Evolutionary conservation across 30 jellyfish, hydroid and myxozoan species (phyloP).

Genomic region (Hydractinia echinata): DNA sequence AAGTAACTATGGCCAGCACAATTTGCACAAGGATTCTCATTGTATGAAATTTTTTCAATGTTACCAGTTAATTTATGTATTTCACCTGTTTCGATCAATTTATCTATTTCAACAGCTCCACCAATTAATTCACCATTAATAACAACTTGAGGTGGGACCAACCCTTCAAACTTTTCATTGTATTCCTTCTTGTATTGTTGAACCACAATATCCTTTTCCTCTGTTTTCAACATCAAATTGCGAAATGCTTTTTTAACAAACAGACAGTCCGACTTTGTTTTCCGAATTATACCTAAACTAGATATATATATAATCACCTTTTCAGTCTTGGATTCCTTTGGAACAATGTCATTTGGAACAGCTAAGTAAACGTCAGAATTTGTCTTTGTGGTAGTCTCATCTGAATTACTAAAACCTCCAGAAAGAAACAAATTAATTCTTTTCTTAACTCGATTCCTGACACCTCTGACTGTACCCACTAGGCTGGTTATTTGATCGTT

Average conservation of each 20-base stretch:
- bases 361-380: background rate
- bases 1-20: constrained; percentile 81
- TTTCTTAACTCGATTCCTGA: constrained; percentile 69
- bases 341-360: background rate
- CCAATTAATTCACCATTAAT: constrained; percentile 76
- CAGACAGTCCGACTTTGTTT: constrained; percentile 77
- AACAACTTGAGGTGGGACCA: constrained; percentile 61
- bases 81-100: constrained; percentile 65
- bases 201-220: constrained; percentile 75
- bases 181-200: constrained; percentile 47
- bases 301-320: constrained; percentile 78
- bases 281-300: constrained; percentile 75
- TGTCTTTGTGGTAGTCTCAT: background rate
- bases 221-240: constrained; percentile 68
- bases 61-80: constrained; percentile 46
- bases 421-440: constrained; percentile 48
- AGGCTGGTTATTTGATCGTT: constrained; percentile 51
- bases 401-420: background rate
- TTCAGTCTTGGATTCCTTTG: constrained; percentile 36
- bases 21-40: constrained; percentile 44
- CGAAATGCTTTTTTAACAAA: constrained; percentile 65
- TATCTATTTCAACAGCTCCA: constrained; percentile 70
- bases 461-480: constrained; percentile 85
- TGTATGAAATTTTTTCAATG: constrained; percentile 51
- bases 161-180: constrained; percentile 33